Evolutionary conservation across 1,140 invertebrate genomes (phyloP).

Genomic region (Cherax quadricarinatus): DNA sequence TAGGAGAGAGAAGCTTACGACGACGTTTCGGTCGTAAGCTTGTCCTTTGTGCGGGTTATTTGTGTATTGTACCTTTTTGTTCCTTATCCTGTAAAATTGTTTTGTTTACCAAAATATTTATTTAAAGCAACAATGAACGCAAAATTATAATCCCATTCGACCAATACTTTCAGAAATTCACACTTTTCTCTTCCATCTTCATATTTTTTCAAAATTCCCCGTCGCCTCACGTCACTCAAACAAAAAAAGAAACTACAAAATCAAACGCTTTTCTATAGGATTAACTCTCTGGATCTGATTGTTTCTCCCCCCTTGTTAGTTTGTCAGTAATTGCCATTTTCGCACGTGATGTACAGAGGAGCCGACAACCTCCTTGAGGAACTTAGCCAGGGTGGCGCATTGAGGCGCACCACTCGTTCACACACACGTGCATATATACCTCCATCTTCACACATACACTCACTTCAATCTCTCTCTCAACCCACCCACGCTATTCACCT

Average conservation of each 20-base stretch:
- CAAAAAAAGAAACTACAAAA: neutral
- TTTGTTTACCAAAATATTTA: too few species aligned
- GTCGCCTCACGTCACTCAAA: too few species aligned
- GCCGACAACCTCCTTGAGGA: neutral
- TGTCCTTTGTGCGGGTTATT: too few species aligned
- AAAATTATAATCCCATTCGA: too few species aligned
- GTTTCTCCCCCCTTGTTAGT: neutral
- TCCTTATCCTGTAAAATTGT: too few species aligned
- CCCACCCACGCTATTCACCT: constrained; percentile 1
- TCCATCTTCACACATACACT: neutral
- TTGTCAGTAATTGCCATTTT: neutral
- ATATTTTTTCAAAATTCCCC: too few species aligned
- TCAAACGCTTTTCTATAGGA: neutral
- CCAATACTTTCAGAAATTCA: too few species aligned
- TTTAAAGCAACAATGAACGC: too few species aligned
- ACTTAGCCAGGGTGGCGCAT: neutral
- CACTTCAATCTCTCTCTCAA: neutral
- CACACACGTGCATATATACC: neutral
- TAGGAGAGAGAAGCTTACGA: too few species aligned
- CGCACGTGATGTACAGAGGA: neutral
- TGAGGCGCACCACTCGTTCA: neutral
- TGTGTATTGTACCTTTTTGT: too few species aligned
- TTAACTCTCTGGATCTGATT: neutral
- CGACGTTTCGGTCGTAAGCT: too few species aligned
- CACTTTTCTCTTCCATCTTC: too few species aligned